Evolutionary conservation across 2,797 vertebrate genomes (phyloP).

Genomic region (Luscinia megarhynchos): DNA sequence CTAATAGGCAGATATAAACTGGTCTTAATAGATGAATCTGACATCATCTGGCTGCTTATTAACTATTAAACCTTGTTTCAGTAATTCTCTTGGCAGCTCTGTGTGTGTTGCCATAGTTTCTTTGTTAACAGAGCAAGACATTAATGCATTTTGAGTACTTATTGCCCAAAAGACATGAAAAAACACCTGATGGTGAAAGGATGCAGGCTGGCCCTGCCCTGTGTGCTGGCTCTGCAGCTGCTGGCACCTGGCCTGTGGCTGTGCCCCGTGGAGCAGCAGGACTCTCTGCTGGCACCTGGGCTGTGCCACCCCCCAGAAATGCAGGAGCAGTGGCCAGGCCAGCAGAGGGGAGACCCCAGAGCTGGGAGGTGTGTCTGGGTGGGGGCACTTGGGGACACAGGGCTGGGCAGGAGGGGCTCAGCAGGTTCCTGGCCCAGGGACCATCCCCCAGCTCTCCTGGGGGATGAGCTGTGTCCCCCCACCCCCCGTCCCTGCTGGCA

Average conservation of each 20-base stretch:
- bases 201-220: accelerated
- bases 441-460: neutral
- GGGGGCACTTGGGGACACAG: neutral
- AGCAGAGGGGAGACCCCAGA: accelerated
- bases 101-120: slow-evolving; percentile 52
- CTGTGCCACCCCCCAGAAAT: accelerated
- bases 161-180: neutral
- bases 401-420: neutral
- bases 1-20: slow-evolving; percentile 42
- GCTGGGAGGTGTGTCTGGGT: accelerated
- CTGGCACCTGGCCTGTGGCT: accelerated
- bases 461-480: accelerated
- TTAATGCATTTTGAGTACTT: slow-evolving; percentile 31
- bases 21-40: slow-evolving; percentile 46
- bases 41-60: slow-evolving; percentile 59
- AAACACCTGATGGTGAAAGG: neutral
- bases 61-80: slow-evolving; percentile 55
- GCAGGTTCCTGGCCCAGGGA: accelerated
- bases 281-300: accelerated
- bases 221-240: neutral
- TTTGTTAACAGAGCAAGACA: slow-evolving; percentile 38
- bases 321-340: accelerated
- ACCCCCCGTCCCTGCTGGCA: neutral
- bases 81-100: slow-evolving; percentile 38
- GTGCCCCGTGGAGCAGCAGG: accelerated